Base-by-base conservation (phyloP, 2,797 vertebrate genomes). In the Chanos chanos region DNA sequence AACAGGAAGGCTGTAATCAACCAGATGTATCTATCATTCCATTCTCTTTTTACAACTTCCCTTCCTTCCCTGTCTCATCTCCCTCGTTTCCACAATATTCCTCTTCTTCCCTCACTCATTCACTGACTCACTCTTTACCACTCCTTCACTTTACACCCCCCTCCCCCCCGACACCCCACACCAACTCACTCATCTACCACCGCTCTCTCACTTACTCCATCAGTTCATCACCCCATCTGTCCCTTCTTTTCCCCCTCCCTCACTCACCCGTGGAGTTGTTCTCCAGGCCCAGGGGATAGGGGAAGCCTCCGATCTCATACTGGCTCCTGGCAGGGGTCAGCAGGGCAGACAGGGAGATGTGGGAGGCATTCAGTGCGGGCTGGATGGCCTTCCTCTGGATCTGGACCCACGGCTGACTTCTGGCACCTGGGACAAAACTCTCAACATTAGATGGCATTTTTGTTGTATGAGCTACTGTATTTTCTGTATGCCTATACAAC, bases 331-430 rank as follows among this genome's bases (percentile, higher is more conserved):
- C 87, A 0, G 89, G 81, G 0, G 91, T 93, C 39, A 93, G 88
- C 2, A 84, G 86, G 1, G 90, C 90, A 18, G 86, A 86, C 12
- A 93, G 87, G 37, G 89, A 85, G 63, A 78, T 87, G 66, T 91
- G 89, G 1, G 91, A 88, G 52, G 86, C 81, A 68, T 89, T 92
- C 69, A 85, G 76, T 0, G 87, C 80, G 52, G 91, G 71, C 12
- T 83, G 83, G 8, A 90, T 87, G 0, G 89, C 81, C 64, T 82
- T 87, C 28, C 91, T 85, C 0, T 86, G 91, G 67, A 92, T 89
- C 76, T 93, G 91, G 0, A 88, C 90, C 89, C 90, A 92, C 3
- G 91, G 89, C 74, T 91, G 91, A 8, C 81, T 87, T 49, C 83
- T 87, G 57, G 83, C 84, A 28, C 91, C 91, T 93, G 81, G 2